Evolutionary conservation across 1,140 invertebrate species (phyloP).

Genomic region (Calliopsis andreniformis): DNA sequence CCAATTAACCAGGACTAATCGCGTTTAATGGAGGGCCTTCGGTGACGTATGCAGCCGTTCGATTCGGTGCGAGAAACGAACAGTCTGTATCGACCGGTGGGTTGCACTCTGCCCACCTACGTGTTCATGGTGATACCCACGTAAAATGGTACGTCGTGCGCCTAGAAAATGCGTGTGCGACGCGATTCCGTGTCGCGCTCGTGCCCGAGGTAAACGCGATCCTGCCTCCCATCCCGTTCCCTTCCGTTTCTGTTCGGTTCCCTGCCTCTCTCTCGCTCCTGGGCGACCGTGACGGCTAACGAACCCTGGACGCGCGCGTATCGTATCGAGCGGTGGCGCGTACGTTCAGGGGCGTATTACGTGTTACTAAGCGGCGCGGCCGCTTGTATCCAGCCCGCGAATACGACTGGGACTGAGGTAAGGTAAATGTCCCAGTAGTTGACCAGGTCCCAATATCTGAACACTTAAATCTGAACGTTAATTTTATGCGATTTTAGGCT

Average conservation of each 20-base stretch:
- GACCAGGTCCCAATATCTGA: no score
- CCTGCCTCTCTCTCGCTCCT: conserved; percentile 31
- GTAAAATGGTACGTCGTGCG: conserved; percentile 31
- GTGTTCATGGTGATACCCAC: conserved; percentile 41
- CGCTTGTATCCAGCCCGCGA: background rate
- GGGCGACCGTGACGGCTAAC: conserved; percentile 70
- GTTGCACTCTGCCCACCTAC: conserved; percentile 51
- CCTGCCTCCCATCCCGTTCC: conserved; percentile 25
- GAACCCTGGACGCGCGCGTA: conserved; percentile 65
- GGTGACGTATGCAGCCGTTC: conserved; percentile 2
- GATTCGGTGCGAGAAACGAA: conserved; percentile 15
- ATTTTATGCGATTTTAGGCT: no score
- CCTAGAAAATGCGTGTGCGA: conserved; percentile 46
- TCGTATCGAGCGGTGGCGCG: conserved; percentile 66
- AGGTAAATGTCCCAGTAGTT: no score
- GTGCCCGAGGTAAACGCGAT: conserved; percentile 34
- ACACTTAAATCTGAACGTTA: no score
- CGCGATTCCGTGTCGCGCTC: conserved; percentile 37
- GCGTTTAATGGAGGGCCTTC: conserved; percentile 65
- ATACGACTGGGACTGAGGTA: no score
- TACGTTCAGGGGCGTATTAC: conserved; percentile 56
- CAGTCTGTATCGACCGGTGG: conserved; percentile 52
- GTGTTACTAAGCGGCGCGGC: conserved; percentile 40
- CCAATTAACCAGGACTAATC: conserved; percentile 74
- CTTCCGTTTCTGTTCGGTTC: no score